These are phyloP conservation scores for Macquaria ambigua DNA, from an alignment of 2,113 vertebrate genomes.

Conservation along the genomic window DNA sequence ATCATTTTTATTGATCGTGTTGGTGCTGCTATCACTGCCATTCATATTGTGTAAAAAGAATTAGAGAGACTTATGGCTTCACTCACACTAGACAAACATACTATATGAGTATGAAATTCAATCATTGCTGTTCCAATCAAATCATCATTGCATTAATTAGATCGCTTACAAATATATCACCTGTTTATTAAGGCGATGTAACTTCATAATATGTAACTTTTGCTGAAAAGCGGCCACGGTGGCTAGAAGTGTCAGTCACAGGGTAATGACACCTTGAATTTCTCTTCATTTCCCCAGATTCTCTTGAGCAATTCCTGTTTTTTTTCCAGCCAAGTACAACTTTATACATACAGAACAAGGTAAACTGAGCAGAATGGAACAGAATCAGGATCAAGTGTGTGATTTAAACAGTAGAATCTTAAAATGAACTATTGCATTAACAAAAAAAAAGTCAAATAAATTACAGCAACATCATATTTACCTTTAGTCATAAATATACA, in stretches of 20 bases:
- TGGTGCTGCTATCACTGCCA: neutral
- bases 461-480: no score
- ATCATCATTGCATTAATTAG: neutral
- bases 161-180: neutral
- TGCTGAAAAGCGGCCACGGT: neutral
- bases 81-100: neutral
- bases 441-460: neutral
- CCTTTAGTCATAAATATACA: no score
- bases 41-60: neutral
- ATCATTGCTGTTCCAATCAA: neutral
- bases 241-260: neutral
- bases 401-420: no score
- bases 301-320: no score
- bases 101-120: neutral
- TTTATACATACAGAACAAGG: no score
- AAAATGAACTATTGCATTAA: no score
- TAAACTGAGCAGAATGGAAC: no score
- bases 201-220: neutral
- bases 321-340: no score
- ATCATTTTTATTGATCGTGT: neutral
- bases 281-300: neutral
- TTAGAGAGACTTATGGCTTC: neutral
- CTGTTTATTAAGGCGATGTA: neutral
- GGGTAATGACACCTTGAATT: neutral
- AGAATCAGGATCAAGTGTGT: no score